Evolutionary conservation across 2,797 vertebrate species (phyloP).

Genomic region (Thamnophis elegans): DNA sequence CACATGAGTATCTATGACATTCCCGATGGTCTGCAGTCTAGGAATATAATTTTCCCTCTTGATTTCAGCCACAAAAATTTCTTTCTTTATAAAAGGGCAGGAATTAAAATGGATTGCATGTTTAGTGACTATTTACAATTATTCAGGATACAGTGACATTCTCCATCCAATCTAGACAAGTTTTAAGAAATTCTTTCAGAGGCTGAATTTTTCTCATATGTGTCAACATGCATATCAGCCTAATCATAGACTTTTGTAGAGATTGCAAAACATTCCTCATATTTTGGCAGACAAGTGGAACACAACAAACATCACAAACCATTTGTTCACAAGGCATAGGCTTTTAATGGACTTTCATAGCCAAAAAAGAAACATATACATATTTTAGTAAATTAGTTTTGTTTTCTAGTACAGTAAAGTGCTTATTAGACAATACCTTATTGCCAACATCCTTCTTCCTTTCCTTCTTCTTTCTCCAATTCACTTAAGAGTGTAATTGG

Average conservation of each 20-base stretch:
- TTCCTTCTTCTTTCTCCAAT: background rate
- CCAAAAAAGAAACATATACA: background rate
- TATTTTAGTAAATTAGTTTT: background rate
- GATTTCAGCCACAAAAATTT: background rate
- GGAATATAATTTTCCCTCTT: background rate
- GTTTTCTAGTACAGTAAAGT: background rate
- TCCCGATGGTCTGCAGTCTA: background rate
- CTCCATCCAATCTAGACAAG: conserved; percentile 28
- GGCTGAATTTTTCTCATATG: conserved; percentile 26
- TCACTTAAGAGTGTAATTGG: background rate
- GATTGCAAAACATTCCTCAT: conserved; percentile 33
- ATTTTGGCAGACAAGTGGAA: conserved; percentile 25
- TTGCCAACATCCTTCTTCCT: background rate
- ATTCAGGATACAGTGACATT: conserved; percentile 14
- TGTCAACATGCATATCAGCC: conserved; percentile 24
- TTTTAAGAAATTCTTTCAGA: conserved; percentile 22
- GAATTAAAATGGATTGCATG: conserved; percentile 13
- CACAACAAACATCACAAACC: conserved; percentile 18
- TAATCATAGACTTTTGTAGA: conserved; percentile 36
- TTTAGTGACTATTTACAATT: conserved; percentile 23
- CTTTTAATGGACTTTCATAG: conserved; percentile 7
- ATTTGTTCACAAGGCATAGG: conserved; percentile 16
- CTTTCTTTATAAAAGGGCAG: conserved; percentile 13
- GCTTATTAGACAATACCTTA: background rate
- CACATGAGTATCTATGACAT: background rate